Evolutionary conservation across 2,888 invertebrate genomes (phyloP).

Genomic region (Oscheius sp.): DNA sequence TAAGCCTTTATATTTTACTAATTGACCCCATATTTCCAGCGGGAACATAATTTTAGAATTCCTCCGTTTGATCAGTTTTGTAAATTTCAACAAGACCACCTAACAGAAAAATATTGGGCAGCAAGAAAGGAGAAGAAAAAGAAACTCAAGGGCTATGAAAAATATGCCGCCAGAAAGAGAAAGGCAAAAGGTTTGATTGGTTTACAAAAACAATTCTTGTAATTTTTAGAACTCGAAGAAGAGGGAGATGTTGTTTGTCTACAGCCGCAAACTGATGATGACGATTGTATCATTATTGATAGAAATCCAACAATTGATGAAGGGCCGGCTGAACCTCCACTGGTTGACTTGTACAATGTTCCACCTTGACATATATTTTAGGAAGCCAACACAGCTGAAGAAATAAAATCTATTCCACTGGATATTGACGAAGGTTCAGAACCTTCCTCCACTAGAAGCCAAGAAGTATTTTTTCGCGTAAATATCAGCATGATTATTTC

Average conservation of each 20-base stretch:
- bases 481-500: not conserved
- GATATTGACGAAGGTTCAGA: not conserved
- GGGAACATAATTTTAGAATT: slow-evolving; percentile 28
- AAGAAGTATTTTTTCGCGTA: not conserved
- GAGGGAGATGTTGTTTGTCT: slow-evolving; percentile 23
- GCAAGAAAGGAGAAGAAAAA: slow-evolving; percentile 3
- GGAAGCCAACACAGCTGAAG: no score
- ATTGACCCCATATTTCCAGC: not conserved
- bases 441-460: not conserved
- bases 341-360: not conserved
- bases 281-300: slow-evolving; percentile 15
- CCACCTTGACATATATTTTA: not conserved
- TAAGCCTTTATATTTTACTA: not conserved
- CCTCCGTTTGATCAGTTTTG: slow-evolving; percentile 34
- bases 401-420: no score
- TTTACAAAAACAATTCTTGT: no score
- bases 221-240: slow-evolving; percentile 2
- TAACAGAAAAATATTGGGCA: slow-evolving; percentile 18
- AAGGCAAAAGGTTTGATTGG: slow-evolving; percentile 1
- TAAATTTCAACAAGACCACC: slow-evolving; percentile 21
- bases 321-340: not conserved
- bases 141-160: not conserved
- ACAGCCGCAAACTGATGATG: not conserved
- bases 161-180: slow-evolving; percentile 8
- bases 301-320: not conserved